Base-by-base conservation (phyloP, 1,140 invertebrate genomes). In the Amyelois transitella region DNA sequence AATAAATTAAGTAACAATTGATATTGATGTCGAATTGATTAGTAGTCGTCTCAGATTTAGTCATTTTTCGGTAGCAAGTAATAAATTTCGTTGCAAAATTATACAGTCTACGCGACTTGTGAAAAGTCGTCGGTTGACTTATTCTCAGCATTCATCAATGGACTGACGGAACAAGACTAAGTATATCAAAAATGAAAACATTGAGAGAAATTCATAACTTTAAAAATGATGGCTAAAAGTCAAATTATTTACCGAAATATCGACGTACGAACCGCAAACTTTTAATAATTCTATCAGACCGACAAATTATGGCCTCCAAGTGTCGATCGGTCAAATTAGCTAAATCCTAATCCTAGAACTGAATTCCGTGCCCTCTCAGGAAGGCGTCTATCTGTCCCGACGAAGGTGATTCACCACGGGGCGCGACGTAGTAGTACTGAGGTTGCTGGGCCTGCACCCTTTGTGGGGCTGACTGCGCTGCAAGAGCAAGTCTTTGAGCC, bases 301-400 rank as follows among this genome's bases (percentile, higher is more conserved):
- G 32, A 38, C 32, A 38, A 38, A 38, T 38, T 38, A 38, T 38
- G 32, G 32, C 32, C 32, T 38, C 17, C 32, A 14, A 14, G 19
- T 51, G 52, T 53, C 55, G 63, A 59, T 64, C 69, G 65, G 64
- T 72, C 66, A 69, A 62, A 63, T 67, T 69, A 69, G 17, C 8
- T 38, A 38, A 1, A 38, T 14, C n/a, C 17, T 49, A 69, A 74
- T n/a, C n/a, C 73, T 91, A 92, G 77, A 92, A 92, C 62, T 91
- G 89, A 66, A 93, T 91, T 70, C 92, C 92, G 72, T 93, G 92
- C 32, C 92, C 92, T 76, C 94, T 90, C 38, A 96, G 90, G 85
- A 95, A 96, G 28, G 94, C 93, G 75, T 95, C 94, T 70, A 96
- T 95, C 73, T 95, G 94, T 17, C 93, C 93, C 22, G 89, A 86